Evolutionary conservation across 2,113 vertebrate species (phyloP), one percentile per base, ranked within the genome.

Genomic region (Rana temporaria): DNA sequence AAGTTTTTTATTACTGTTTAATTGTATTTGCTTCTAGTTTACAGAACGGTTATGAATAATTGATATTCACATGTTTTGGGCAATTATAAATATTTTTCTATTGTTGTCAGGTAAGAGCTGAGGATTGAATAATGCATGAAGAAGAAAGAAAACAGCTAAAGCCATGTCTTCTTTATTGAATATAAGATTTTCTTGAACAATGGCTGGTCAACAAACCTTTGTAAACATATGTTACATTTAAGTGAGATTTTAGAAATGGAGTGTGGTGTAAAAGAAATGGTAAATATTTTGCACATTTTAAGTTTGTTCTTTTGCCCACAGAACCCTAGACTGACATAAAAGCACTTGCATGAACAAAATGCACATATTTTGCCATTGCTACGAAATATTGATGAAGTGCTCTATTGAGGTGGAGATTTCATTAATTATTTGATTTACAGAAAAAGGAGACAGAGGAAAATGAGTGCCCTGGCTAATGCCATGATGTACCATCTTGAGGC

Each of bases 401-500:
- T 90, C 89, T 90, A 87, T 90, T 90, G 91, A 93, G 87, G 89
- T 90, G 89, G 85, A 93, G 91, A 93, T 93, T 89, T 94, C 92
- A 95, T 95, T 95, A 95, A 96, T 96, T 95, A 96, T 95, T 96
- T 96, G 88, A 94, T 95, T 95, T 91, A 89, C 87, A 91, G 90
- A 89, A 91, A 91, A 92, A 91, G 91, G 91, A 91, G 91, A 89
- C 89, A 82, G 87, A 90, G 86, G 88, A 88, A 94, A 95, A 92
- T 91, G 93, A 92, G 92, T 94, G 94, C 91, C 63, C 90, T 85
- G 88, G 88, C 96, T 97, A 95, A 98, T 96, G 93, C 95, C 90
- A 90, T 92, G 94, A 96, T 97, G 95, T 92, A 95, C 95, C 95
- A 97, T 98, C 97, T 97, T 95, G 93, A 95, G 94, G 93, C 95